Conservation (phyloP, 2,113 vertebrate genomes). For the Cebidichthys violaceus region DNA sequence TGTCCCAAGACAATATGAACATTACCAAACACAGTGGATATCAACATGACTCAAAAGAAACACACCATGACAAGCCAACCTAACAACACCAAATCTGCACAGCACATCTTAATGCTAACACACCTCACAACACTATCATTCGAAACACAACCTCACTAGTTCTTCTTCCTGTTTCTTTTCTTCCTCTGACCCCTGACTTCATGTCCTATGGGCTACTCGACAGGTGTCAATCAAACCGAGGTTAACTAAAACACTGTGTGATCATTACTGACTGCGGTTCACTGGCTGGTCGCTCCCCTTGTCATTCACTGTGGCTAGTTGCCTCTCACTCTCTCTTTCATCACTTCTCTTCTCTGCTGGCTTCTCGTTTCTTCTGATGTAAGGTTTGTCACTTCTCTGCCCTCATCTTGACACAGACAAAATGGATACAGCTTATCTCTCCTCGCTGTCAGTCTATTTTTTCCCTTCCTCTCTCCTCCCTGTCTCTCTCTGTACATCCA, state of each 20-base stretch:
- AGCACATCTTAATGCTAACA: neutral
- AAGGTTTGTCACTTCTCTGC: constrained; percentile 36
- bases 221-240: constrained; percentile 29
- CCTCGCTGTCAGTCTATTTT: constrained; percentile 4
- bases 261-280: constrained; percentile 55
- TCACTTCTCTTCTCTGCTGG: constrained; percentile 17
- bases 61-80: constrained; percentile 1
- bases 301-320: constrained; percentile 38
- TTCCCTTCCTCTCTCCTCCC: neutral
- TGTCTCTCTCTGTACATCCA: neutral
- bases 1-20: neutral
- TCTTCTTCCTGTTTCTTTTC: neutral
- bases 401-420: constrained; percentile 33
- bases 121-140: neutral
- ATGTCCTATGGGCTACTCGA: neutral
- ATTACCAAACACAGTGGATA: neutral
- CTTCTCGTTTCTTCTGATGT: constrained; percentile 31
- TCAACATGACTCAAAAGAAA: neutral
- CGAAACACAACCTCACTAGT: neutral
- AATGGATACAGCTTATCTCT: constrained; percentile 44
- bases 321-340: constrained; percentile 33
- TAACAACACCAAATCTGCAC: neutral
- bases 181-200: neutral
- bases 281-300: constrained; percentile 23
- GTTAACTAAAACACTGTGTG: constrained; percentile 35